A percentile compares a stretch with the other conserved stretches of the same genome.
Evolutionary conservation across 1,140 invertebrate species (phyloP).

Genomic region (Pseudomyrmex cubaensis): DNA sequence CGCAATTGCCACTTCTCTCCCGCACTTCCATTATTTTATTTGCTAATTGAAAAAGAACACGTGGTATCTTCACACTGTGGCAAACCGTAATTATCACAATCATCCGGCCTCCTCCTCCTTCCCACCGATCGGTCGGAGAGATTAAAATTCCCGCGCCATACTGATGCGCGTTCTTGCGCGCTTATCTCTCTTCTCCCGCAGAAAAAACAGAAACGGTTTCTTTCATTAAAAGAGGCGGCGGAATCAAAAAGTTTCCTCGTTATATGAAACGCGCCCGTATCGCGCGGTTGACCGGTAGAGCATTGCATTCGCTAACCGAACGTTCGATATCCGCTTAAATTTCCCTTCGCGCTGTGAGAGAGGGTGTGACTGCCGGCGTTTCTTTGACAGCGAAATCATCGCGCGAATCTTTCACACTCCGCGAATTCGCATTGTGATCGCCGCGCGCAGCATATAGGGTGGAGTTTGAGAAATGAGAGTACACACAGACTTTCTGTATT

Average conservation of each 20-base stretch:
- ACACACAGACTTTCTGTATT: constrained; percentile 77
- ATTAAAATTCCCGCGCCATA: constrained; percentile 51
- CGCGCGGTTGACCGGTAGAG: background rate
- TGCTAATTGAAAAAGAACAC: background rate
- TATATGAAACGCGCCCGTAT: constrained; percentile 19
- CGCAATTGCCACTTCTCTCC: background rate
- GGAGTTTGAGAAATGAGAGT: constrained; percentile 40
- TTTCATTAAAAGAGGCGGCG: constrained; percentile 56
- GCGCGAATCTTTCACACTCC: background rate
- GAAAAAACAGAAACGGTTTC: constrained; percentile 44
- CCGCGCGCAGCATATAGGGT: background rate
- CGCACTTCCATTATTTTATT: constrained; percentile 23
- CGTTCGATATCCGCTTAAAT: constrained; percentile 2
- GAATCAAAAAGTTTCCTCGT: constrained; percentile 50
- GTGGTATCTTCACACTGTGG: constrained; percentile 44
- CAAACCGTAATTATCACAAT: constrained; percentile 56
- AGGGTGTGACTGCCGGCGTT: background rate
- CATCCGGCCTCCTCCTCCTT: background rate
- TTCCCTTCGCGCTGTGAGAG: background rate
- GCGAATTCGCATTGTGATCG: background rate
- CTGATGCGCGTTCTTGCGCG: constrained; percentile 47
- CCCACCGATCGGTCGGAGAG: constrained; percentile 41
- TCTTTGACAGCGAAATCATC: too few relatives aligned
- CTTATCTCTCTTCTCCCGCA: constrained; percentile 29
- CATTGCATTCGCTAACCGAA: constrained; percentile 20